Evolutionary conservation across 2,797 vertebrate genomes (phyloP), one percentile per base, ranked within the genome.

Genomic region (Lindbergichthys nudifrons): DNA sequence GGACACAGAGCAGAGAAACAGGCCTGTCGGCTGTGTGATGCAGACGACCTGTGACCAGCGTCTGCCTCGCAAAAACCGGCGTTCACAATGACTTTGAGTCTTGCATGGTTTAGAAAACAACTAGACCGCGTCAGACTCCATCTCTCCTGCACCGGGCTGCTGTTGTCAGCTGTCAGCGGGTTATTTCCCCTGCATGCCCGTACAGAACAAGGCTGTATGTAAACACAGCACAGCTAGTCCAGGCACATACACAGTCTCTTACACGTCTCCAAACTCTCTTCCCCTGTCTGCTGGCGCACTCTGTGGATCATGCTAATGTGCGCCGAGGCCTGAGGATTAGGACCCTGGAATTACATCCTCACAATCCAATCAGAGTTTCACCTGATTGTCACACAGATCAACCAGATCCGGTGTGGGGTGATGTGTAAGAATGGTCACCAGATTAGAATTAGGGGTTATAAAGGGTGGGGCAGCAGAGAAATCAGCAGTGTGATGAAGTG

Each of bases 331-430:
- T 82, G 53, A 80, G 89, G 91, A 92, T 93, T 91, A 93, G 65
- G 78, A 62, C 77, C 53, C 26, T 71, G 73, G 91, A 90, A 92
- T 94, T 90, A 92, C 87, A 84, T 78, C 69, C 87, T 67, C 70
- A 73, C 90, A 91, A 93, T 94, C 92, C 90, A 89, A 90, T 92
- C 91, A 88, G 81, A 75, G 82, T 39, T 65, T 77, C 68, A 84
- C 61, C 59, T 85, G 85, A 90, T 87, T 90, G 90, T 88, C 72
- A 73, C 85, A 82, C 84, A 90, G 88, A 92, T 92, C 87, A 88
- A 77, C 70, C 59, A 65, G 88, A 86, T 88, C 82, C 78, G 81
- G 73, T 89, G 88, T 87, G 83, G 6, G 79, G 62, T 53, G 66
- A 82, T 83, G 72, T 60, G 69, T 68, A 80, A 58, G 78, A 83